Evolutionary conservation across 2,888 invertebrate genomes (phyloP).

Genomic region (Nasonovia ribisnigri): DNA sequence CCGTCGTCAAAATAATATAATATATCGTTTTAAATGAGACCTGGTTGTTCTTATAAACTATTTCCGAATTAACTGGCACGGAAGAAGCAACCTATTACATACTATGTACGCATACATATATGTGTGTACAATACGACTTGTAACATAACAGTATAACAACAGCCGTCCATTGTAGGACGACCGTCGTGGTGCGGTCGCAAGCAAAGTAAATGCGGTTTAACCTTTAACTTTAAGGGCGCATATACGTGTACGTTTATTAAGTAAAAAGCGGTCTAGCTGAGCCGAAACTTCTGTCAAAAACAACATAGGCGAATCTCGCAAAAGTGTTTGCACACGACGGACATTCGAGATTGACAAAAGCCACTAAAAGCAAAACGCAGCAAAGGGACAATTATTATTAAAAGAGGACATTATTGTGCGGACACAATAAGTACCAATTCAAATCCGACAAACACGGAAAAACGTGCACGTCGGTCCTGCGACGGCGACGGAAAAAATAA

Average conservation of each 20-base stretch:
- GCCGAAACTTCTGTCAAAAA: neutral
- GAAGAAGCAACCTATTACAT: neutral
- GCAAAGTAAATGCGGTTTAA: neutral
- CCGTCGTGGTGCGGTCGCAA: neutral
- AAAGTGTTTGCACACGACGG: conserved; percentile 1
- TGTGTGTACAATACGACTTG: neutral
- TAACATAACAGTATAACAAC: neutral
- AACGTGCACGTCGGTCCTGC: neutral
- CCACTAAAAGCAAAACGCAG: neutral
- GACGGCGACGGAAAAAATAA: neutral
- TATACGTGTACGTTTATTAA: neutral
- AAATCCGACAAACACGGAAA: conserved; percentile 2
- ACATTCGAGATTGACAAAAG: neutral
- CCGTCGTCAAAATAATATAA: neutral
- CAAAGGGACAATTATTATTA: neutral
- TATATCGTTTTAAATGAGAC: neutral
- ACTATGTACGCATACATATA: too few species aligned
- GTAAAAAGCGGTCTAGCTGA: neutral
- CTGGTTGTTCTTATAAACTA: neutral
- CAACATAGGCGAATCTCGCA: neutral
- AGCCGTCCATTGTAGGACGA: neutral
- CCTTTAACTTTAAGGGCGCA: neutral
- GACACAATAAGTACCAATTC: neutral
- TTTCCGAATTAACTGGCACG: neutral
- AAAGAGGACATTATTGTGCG: conserved; percentile 3